phyloP scores from a whole-genome alignment of 2,113 vertebrate genomes.

The Potamarius usumacintae region DNA sequence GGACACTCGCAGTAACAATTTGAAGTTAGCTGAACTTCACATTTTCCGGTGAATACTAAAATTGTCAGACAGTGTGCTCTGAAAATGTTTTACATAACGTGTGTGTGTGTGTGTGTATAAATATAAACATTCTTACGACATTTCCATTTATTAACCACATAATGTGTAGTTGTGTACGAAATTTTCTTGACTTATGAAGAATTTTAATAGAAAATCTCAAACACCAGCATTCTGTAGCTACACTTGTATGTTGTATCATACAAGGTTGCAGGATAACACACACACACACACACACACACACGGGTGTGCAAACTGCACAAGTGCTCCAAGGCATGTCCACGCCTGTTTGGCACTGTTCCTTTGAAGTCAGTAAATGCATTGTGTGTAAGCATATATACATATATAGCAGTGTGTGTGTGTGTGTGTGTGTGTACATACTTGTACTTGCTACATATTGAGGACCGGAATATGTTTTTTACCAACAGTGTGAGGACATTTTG shows the following conservation, averaged over 20 bases:
- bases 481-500: too few relatives aligned
- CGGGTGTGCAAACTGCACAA: not conserved
- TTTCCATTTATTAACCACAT: not conserved
- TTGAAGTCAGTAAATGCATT: not conserved
- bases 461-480: too few relatives aligned
- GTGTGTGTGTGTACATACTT: too few relatives aligned
- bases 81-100: not conserved
- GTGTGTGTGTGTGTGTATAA: too few relatives aligned
- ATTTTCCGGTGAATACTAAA: not conserved
- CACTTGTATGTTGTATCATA: not conserved
- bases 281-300: not conserved
- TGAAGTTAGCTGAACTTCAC: not conserved
- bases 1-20: not conserved
- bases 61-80: not conserved
- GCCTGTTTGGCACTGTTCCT: not conserved
- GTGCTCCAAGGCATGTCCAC: not conserved
- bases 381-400: not conserved
- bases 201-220: not conserved
- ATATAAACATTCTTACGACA: not conserved
- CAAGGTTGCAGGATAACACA: too few relatives aligned
- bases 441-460: too few relatives aligned
- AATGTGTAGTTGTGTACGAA: not conserved
- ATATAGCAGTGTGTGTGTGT: too few relatives aligned
- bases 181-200: not conserved
- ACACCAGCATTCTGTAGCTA: not conserved